Conservation (phyloP, 2,113 vertebrate genomes). For the Trichechus manatus region DNA sequence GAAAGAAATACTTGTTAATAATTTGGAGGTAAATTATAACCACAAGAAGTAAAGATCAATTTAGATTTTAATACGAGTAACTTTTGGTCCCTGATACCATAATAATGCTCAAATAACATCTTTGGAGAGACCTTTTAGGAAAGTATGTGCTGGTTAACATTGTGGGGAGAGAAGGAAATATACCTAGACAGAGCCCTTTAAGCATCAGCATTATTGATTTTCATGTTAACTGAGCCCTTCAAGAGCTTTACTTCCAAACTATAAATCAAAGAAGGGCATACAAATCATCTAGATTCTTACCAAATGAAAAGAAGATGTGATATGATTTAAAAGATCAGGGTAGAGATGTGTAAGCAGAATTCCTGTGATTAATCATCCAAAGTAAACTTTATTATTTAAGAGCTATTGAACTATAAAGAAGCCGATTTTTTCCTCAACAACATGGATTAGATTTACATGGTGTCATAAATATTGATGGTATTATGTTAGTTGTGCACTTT, state of each 20-base stretch:
- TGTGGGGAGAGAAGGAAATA: background rate
- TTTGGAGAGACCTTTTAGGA: background rate
- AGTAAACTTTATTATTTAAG: conserved; percentile 79
- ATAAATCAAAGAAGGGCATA: conserved; percentile 63
- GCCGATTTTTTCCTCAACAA: background rate
- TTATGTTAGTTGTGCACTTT: conserved; percentile 64
- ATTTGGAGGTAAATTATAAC: background rate
- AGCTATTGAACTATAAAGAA: conserved; percentile 57
- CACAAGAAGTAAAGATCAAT: background rate
- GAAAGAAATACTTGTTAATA: background rate
- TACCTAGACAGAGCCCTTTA: background rate
- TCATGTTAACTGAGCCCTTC: conserved; percentile 37
- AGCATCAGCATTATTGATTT: conserved; percentile 59
- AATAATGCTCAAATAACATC: background rate
- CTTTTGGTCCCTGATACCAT: background rate
- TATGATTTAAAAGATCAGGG: conserved; percentile 71
- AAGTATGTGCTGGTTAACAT: background rate
- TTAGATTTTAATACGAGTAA: conserved; percentile 27
- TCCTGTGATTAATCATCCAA: conserved; percentile 73
- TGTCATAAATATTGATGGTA: conserved; percentile 75
- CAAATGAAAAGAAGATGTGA: conserved; percentile 75
- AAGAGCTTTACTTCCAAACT: conserved; percentile 52
- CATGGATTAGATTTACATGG: conserved; percentile 61
- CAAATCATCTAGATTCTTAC: conserved; percentile 71
- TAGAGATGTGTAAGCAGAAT: conserved; percentile 70